Evolutionary conservation across 2,113 vertebrate genomes (phyloP).

Genomic region (Lophura nycthemera): DNA sequence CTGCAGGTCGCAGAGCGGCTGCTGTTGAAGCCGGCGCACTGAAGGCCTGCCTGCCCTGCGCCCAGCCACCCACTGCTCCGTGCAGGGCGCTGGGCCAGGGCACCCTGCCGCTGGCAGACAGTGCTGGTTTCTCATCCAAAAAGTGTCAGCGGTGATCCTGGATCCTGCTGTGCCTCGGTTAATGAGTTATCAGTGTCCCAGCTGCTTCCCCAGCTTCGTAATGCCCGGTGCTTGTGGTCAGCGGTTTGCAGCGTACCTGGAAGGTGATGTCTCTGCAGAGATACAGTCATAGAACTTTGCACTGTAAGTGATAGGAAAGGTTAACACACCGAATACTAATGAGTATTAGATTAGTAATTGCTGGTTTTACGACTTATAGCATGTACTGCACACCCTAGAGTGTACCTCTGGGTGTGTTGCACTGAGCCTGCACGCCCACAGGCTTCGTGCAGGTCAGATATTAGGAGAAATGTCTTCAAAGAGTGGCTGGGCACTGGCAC

Average conservation of each 20-base stretch:
- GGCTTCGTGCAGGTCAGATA: not conserved
- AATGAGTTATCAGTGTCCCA: not conserved
- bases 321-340: fast-evolving
- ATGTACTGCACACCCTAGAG: not conserved
- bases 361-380: fast-evolving
- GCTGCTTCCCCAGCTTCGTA: not conserved
- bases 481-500: not conserved
- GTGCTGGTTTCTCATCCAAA: not conserved
- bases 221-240: fast-evolving
- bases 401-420: not conserved
- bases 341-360: fast-evolving
- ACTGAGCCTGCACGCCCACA: fast-evolving
- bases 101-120: not conserved
- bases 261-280: not conserved
- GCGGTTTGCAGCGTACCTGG: fast-evolving
- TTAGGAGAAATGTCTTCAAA: too few species aligned
- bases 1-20: too few species aligned
- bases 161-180: not conserved
- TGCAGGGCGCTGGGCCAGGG: not conserved
- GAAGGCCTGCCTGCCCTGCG: not conserved
- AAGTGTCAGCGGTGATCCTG: not conserved
- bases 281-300: fast-evolving
- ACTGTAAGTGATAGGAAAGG: fast-evolving
- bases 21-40: too few species aligned
- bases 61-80: too few species aligned